Percentiles rank a stretch among this genome's conserved stretches.
Conservation (phyloP, 1,140 invertebrate genomes). For the Panagrolaimus sp. region DNA sequence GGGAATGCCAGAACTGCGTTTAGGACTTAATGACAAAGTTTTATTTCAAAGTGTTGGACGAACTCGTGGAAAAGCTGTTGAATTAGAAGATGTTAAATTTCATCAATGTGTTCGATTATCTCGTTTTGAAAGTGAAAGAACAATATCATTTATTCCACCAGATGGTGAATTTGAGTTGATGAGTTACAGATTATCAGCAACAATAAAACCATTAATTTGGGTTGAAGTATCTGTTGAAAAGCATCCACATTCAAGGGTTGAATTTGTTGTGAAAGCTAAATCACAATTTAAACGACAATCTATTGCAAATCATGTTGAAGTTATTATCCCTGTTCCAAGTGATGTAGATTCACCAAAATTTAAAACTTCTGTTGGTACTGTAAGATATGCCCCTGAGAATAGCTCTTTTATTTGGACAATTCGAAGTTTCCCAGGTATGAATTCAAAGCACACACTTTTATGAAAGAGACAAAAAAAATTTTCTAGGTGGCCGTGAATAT, state of each 20-base stretch:
- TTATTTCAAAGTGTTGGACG: constrained; percentile 91
- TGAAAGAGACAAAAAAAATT: background rate
- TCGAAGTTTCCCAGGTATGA: constrained; percentile 51
- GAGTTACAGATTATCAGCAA: constrained; percentile 62
- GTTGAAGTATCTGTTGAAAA: constrained; percentile 63
- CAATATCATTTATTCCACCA: constrained; percentile 64
- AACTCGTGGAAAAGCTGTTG: constrained; percentile 59
- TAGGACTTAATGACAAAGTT: constrained; percentile 99
- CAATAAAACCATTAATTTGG: constrained; percentile 64
- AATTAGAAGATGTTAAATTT: constrained; percentile 65
- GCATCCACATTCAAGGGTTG: constrained; percentile 62
- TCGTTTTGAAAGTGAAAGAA: constrained; percentile 64
- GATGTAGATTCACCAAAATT: constrained; percentile 64
- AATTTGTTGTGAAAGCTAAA: constrained; percentile 98
- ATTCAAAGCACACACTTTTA: background rate
- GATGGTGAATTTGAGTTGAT: constrained; percentile 65
- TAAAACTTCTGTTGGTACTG: constrained; percentile 63
- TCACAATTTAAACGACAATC: constrained; percentile 96
- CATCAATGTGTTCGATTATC: constrained; percentile 64
- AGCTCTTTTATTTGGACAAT: constrained; percentile 64
- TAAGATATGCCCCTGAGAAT: constrained; percentile 64
- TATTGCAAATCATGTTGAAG: constrained; percentile 68
- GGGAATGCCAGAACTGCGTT: constrained; percentile 94
- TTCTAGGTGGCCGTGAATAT: constrained; percentile 84
- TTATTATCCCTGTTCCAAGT: constrained; percentile 63